Evolutionary conservation across 2,113 vertebrate species (phyloP), one percentile per base, ranked within the genome.

Genomic region (Bombycilla garrulus): DNA sequence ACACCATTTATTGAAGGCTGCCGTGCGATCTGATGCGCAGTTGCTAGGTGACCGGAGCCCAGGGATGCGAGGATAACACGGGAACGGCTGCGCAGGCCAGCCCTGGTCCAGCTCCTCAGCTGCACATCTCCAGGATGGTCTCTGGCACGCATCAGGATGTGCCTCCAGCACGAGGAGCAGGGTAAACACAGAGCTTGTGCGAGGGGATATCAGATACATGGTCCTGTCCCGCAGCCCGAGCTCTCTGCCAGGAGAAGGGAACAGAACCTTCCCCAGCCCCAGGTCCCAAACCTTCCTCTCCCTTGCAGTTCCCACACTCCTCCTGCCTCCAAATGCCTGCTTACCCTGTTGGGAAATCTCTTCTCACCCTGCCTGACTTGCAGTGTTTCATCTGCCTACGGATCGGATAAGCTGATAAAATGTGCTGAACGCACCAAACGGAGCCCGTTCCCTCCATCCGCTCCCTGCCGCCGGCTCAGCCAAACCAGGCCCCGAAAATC

Each of bases 21-120:
- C 81, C 0, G 0, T 45, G 78, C 2, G 0, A 91, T 79, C 53
- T 12, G 28, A 82, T 69, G 90, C 92, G 57, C 66, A 48, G 95
- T 95, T 93, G 94, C 95, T 94, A 96, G 93, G 96, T 95, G 93
- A 96, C 95, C 40, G 3, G 65, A 92, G 77, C 77, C 29, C 73
- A 65, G 90, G 78, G 81, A 54, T 86, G 76, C 11, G 21, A 28
- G 31, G 71, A 69, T 60, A 90, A 80, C 3, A 0, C 3, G 44
- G 44, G 79, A 79, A 79, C 0, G 14, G 79, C 91, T 67, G 65
- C 1, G 6, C 57, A 42, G 93, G 94, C 92, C 88, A 92, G 81
- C 35, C 28, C 64, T 54, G 56, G 83, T 81, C 90, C 90, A 79
- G 87, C 87, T 91, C 65, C 29, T 81, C 81, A 33, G 77, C 84